A percentile compares a stretch with the other conserved stretches of the same genome.
Evolutionary conservation across 2,797 vertebrate genomes (phyloP).

Genomic region (Anguilla marmorata): DNA sequence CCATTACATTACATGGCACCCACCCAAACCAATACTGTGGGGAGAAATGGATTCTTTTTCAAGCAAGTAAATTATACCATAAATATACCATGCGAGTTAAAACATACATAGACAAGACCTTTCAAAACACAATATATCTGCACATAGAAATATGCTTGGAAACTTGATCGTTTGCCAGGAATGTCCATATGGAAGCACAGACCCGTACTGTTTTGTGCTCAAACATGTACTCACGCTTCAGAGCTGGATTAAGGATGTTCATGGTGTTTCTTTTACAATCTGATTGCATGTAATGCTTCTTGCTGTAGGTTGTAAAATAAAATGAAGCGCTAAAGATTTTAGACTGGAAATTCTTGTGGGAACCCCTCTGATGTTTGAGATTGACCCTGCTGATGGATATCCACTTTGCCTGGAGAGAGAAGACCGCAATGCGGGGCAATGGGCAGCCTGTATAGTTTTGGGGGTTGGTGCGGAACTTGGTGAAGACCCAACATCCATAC

Average conservation of each 20-base stretch:
- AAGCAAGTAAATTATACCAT: constrained; percentile 11
- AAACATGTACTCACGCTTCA: neutral
- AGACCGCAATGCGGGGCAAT: neutral
- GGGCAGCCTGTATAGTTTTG: neutral
- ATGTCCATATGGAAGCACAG: constrained; percentile 13
- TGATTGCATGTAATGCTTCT: neutral
- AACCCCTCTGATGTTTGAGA: neutral
- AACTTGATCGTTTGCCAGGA: constrained; percentile 20
- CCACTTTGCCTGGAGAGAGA: neutral
- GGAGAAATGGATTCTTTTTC: neutral
- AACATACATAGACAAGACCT: constrained; percentile 9
- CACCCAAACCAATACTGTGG: neutral
- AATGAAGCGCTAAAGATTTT: neutral
- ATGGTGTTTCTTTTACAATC: neutral
- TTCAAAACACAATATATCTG: constrained; percentile 2
- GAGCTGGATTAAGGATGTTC: neutral
- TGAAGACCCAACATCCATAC: neutral
- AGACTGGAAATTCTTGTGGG: neutral
- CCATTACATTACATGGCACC: neutral
- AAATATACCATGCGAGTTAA: neutral
- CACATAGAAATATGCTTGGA: neutral
- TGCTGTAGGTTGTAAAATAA: neutral
- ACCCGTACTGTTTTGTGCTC: neutral
- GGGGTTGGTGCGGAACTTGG: neutral
- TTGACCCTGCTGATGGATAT: neutral